Conservation (phyloP, 2,888 invertebrate genomes). For the Erebia ligea region DNA sequence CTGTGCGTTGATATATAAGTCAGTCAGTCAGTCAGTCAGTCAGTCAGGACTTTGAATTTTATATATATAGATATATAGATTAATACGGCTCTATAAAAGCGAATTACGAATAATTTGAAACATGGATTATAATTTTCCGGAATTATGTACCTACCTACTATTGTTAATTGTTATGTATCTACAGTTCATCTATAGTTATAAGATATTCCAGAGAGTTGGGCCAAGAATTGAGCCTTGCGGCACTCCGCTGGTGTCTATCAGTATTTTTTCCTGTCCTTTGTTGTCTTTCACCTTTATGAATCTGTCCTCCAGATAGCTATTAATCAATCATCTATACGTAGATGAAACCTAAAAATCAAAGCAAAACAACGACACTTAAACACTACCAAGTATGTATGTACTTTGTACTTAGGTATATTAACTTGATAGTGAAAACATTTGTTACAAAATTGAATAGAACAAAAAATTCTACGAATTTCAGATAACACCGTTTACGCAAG, state of each 20-base stretch:
- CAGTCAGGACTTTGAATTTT: no score
- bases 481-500: conserved; percentile 48
- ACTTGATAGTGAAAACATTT: conserved; percentile 10
- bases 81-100: no score
- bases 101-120: no score
- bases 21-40: no score
- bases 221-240: no score
- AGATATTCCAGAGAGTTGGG: no score
- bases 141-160: background rate
- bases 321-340: background rate
- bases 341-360: conserved; percentile 2
- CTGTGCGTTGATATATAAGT: no score
- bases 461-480: conserved; percentile 31
- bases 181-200: background rate
- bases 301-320: no score
- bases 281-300: no score
- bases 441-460: conserved; percentile 9
- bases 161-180: background rate
- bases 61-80: no score
- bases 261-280: no score
- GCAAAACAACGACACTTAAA: background rate
- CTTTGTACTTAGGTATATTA: background rate
- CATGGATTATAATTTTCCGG: background rate
- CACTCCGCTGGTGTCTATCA: no score
- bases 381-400: background rate